These are phyloP conservation scores for Oceanodroma tethys DNA, from an alignment of 2,113 vertebrate genomes.

Conservation along the genomic window DNA sequence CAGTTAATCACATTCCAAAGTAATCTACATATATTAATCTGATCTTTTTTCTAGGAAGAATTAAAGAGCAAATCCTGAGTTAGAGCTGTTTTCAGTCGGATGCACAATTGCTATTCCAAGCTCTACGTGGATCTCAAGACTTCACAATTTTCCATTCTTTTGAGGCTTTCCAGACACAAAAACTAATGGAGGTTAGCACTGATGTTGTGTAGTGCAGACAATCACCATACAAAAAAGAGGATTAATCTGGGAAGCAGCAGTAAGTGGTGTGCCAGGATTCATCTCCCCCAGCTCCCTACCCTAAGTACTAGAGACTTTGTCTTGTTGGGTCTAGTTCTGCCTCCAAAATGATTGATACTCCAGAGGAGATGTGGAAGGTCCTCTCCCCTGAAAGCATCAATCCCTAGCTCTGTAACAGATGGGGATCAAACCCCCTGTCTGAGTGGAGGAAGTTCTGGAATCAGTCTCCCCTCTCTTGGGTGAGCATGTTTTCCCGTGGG, in stretches of 20 bases:
- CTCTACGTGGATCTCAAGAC: neutral
- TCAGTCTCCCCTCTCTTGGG: neutral
- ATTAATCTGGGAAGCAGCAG: neutral
- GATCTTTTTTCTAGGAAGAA: neutral
- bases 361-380: neutral
- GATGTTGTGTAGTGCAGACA: neutral
- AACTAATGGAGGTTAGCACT: neutral
- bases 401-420: neutral
- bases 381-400: neutral
- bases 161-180: neutral
- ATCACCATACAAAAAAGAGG: neutral
- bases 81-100: neutral
- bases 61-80: neutral
- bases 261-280: neutral
- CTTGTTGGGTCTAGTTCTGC: neutral
- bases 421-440: neutral
- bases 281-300: neutral
- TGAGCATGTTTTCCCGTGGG: neutral
- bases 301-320: neutral
- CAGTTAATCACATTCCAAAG: neutral
- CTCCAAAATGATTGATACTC: neutral
- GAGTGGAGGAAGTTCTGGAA: neutral
- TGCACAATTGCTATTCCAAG: neutral
- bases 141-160: neutral
- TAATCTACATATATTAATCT: neutral